Evolutionary conservation across 2,797 vertebrate species (phyloP).

Genomic region (Apodemus agrarius): DNA sequence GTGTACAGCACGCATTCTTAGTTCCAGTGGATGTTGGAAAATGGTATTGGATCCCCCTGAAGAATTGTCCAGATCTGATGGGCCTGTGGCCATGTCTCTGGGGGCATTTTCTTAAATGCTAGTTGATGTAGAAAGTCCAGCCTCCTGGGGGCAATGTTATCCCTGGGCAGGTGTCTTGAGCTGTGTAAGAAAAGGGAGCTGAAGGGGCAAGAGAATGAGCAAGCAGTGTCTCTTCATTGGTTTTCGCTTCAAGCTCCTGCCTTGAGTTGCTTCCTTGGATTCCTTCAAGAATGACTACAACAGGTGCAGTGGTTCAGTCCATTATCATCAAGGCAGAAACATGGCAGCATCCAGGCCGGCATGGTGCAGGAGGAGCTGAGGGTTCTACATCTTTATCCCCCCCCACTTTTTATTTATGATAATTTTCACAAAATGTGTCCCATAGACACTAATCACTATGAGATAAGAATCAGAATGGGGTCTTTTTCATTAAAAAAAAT

Average conservation of each 20-base stretch:
- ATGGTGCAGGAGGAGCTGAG: no score
- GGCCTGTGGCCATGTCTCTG: neutral
- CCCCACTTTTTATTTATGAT: neutral
- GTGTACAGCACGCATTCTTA: neutral
- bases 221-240: neutral
- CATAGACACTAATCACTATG: neutral
- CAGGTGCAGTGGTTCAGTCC: no score
- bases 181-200: neutral
- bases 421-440: conserved; percentile 2
- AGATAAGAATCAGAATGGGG: neutral
- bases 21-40: neutral
- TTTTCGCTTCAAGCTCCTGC: neutral
- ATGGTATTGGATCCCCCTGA: neutral
- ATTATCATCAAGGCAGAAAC: no score
- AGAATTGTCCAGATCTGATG: neutral
- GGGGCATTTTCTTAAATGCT: neutral
- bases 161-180: neutral
- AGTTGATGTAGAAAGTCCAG: neutral
- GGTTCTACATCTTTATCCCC: neutral
- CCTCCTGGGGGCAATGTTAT: neutral
- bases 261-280: neutral
- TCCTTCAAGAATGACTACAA: neutral
- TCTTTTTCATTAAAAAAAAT: neutral
- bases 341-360: no score
- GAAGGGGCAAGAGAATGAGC: neutral